Base-by-base conservation (phyloP, 2,797 vertebrate genomes). In the Oreochromis grahami region DNA sequence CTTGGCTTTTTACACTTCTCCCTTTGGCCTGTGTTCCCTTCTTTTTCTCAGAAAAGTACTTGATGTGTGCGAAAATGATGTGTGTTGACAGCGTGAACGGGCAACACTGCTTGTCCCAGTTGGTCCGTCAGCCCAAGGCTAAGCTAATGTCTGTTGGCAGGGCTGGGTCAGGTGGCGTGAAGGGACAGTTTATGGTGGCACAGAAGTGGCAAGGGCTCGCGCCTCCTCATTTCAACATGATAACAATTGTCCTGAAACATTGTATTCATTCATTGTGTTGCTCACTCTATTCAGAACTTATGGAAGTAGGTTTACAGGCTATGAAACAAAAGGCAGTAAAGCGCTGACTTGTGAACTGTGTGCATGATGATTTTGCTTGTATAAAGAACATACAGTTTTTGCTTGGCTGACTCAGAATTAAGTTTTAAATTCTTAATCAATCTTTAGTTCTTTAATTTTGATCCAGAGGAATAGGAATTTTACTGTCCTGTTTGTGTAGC, bases 61-160 rank as follows among this genome's bases (percentile, higher is more conserved):
- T 29, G 76, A 86, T 83, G 56, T 83, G 82, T 84, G 43, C 85
- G 41, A 83, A 80, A 84, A 36, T 90, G 88, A 93, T 88, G 81
- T 63, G 50, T 58, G 80, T 74, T 88, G 87, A 91, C 88, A 86
- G 81, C 15, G 8, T 58, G 80, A 79, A 36, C 9, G 7, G 38
- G 14, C 79, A 34, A 63, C 17, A 32, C 79, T 84, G 76, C 60
- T 80, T 84, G 77, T 72, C 82, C 89, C 83, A 56, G 68, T 72
- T 82, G 78, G 81, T 88, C 63, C 5, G 2, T 91, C 87, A 84
- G 74, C 70, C 68, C n/a, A 4, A 10, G 58, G 76, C 81, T 58
- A 53, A 80, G 55, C 83, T 92, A 88, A 94, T 90, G 85, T 77
- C 81, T 78, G 58, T 50, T 92, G 93, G 90, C 93, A 92, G 85